phyloP scores from a whole-genome alignment of 1,140 invertebrate genomes.

The Tetramorium parvispinum region DNA sequence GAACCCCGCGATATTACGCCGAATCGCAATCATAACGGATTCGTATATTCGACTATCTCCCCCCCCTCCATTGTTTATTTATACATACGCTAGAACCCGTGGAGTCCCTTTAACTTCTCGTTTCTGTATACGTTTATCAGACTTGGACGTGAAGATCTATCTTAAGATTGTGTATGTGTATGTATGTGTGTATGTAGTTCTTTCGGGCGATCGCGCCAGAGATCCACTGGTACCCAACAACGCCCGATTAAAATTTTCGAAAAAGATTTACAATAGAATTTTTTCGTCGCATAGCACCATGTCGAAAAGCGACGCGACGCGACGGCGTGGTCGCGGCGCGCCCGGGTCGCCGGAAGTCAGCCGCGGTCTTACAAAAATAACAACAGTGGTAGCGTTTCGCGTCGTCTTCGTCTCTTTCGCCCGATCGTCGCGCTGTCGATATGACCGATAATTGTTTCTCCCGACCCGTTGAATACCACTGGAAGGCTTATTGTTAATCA shows the following conservation, averaged over 20 bases:
- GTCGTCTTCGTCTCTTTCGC: neutral
- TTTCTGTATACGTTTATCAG: conserved; percentile 51
- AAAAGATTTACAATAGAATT: conserved; percentile 53
- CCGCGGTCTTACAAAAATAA: conserved; percentile 59
- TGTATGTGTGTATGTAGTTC: conserved; percentile 24
- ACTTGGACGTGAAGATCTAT: conserved; percentile 66
- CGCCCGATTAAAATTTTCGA: conserved; percentile 27
- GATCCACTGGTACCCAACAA: conserved; percentile 60
- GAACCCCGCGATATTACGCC: conserved; percentile 11
- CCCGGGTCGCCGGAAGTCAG: conserved; percentile 19
- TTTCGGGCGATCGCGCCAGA: conserved; percentile 44
- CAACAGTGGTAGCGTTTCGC: conserved; percentile 1
- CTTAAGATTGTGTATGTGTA: conserved; percentile 31
- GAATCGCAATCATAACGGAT: conserved; percentile 50
- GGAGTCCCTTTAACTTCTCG: conserved; percentile 39
- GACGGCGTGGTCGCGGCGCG: conserved; percentile 14
- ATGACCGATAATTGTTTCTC: conserved; percentile 4
- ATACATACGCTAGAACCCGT: conserved; percentile 43
- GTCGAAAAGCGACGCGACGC: conserved; percentile 26
- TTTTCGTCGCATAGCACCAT: conserved; percentile 64
- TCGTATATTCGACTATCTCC: conserved; percentile 19
- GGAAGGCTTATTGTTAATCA: conserved; percentile 46
- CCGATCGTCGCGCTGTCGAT: neutral
- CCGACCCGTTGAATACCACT: conserved; percentile 57
- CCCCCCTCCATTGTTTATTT: conserved; percentile 13